Base-by-base conservation (phyloP, 2,797 vertebrate species). In the Siniperca scherzeri region DNA sequence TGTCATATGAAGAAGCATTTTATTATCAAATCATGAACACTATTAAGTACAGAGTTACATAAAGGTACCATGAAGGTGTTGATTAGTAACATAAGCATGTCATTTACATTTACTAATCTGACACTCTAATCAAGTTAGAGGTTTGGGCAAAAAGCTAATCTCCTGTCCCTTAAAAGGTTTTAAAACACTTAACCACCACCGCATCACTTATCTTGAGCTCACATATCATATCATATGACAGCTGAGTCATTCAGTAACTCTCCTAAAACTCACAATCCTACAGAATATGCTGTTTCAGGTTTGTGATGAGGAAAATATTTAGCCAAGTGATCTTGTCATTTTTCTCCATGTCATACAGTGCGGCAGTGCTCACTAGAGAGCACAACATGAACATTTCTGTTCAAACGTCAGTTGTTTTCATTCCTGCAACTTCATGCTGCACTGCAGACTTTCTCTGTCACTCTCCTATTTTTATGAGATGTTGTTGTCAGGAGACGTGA, bases 401-500 rank as follows among this genome's bases (percentile, higher is more conserved):
- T 52, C 38, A 59, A 59, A 69, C 50, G 52, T 73, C 27, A 75
- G 46, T 53, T 62, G n/a, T 68, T 77, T 59, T 74, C 65, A 53
- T 38, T 17, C 10, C 55, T 59, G 33, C 21, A 44, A 36, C 25
- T 4, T 56, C 33, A 67, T 57, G 38, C 67, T 71, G 77, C 30
- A 57, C 55, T 77, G 69, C 61, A 71, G 48, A 57, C 61, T 56
- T 17, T 61, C 67, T 62, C 76, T 66, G 60, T 48, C 38, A 25
- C 48, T 59, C 53, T 72, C 53, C 69, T 52, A 30, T 60, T 17
- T 44, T 72, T 50, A 19, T 62, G n/a, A 46, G 59, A 59, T 36
- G 77, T 5, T n/a, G 62, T 55, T 46, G 77, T 61, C 65, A 62
- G 76, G 62, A 62, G 38, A 27, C 70, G 79, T 57, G 70, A 84